Base-by-base conservation (phyloP, 2,888 invertebrate genomes). In the Helicoverpa assulta region DNA sequence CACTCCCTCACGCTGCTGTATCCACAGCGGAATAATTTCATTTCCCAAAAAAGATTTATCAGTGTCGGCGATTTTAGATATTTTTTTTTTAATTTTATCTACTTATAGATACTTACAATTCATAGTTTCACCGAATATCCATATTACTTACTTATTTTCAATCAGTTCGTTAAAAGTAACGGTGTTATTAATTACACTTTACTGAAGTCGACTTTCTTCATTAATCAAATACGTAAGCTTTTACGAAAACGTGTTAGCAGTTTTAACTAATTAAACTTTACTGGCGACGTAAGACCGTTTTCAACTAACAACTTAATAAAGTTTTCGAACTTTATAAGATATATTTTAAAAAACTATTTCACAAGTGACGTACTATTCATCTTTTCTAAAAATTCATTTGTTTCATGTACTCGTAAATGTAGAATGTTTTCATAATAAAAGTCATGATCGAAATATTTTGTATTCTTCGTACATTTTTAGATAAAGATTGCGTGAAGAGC, bases 401-500 rank as follows among this genome's bases (percentile, higher is more conserved):
- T 18, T 50, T 50, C n/a, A 8, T 8, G 8, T 18, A 18, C 26
- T 26, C 26, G 26, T 18, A 14, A 16, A 50, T 18, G 50, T 50
- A 18, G 1, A n/a, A n/a, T 47, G 16, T 47, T 16, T 47, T 12
- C 14, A 40, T 40, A 12, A 40, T 33, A 33, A 47, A 47, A 47
- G 4, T 53, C 14, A 14, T 60, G 37, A 60, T 54, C n/a, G 0
- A 37, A 61, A 51, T 5, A 50, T 40, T 54, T 58, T 37, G 5
- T 54, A 51, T 43, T 37, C 21, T 40, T 21, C 37, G 33, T 19
- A 10, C 37, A 10, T 62, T 73, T 67, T 62, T 58, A n/a, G 16
- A 21, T 29, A 51, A 73, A 73, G 18, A 62, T 62, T 73, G 56
- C 40, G 50, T 50, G 4, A 40, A 60, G 16, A 73, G 61, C 21